Base-by-base conservation (phyloP, 1,140 invertebrate species). In the Drosophila sulfurigaster region DNA sequence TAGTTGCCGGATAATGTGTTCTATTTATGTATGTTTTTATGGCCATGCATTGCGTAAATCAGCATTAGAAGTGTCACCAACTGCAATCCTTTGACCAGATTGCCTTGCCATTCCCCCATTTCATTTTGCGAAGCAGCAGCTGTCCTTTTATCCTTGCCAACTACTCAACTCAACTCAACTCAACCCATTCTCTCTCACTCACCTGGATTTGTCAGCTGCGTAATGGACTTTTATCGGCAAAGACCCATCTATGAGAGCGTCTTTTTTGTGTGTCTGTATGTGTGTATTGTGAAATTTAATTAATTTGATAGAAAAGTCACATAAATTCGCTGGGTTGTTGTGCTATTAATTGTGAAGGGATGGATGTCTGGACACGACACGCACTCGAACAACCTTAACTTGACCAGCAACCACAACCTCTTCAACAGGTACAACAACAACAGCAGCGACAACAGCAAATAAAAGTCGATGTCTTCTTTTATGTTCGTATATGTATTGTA, bases 1-100 rank as follows among this genome's bases (percentile, higher is more conserved):
- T 70, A 75, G 76, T 69, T 79, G 67, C 72, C 62, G 72, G 60
- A 65, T 75, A 75, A 75, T 78, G 76, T 59, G 35, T 11, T 41
- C 41, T 70, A 71, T 76, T 71, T 76, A 62, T 58, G 58, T 58
- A 56, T 62, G 54, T 76, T 71, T 75, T 69, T 64, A 78, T 70
- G 65, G 65, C 59, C 65, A 78, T 13, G 51, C 72, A 38, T 60
- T 64, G 58, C 65, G 59, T 70, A 78, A 57, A 73, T 73, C 70
- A 74, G 65, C 71, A 69, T 74, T 69, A 74, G 70, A 59, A 56
- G 35, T 56, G 51, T 52, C 62, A 16, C 20, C 46, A 4, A 62
- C 59, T 52, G 20, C 49, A 63, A 56, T 8, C 52, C 15, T 54
- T 54, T 6, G 20, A n/a, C 49, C 20, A 7, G 5, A 52, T 35